Conservation (phyloP, 2,888 invertebrate species). For the Mactromeris polynyma region DNA sequence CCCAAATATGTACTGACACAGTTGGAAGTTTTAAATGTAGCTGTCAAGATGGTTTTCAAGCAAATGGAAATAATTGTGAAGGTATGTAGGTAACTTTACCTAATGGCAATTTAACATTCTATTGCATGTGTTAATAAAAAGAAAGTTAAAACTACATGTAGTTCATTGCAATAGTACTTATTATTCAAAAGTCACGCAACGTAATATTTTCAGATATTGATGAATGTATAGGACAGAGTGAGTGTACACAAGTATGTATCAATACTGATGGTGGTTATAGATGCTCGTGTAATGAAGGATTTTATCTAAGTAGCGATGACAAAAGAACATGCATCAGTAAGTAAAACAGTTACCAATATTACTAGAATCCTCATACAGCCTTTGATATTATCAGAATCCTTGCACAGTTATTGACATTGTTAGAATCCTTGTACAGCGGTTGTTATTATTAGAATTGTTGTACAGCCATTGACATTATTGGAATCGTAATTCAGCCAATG, state of each 20-base stretch:
- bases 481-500: no score
- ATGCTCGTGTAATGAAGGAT: slow-evolving; percentile 38
- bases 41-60: slow-evolving; percentile 57
- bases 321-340: slow-evolving; percentile 42
- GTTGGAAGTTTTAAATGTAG: slow-evolving; percentile 58
- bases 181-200: no score
- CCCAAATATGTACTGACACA: slow-evolving; percentile 55
- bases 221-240: slow-evolving; percentile 17
- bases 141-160: no score
- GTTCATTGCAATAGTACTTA: no score
- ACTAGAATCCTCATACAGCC: no score
- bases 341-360: not conserved
- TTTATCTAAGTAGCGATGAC: not conserved
- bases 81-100: not conserved
- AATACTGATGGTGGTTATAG: slow-evolving; percentile 29
- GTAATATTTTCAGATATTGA: slow-evolving; percentile 26
- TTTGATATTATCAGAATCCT: no score
- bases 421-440: no score
- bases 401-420: no score
- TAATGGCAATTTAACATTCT: no score
- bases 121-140: no score
- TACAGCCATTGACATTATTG: no score
- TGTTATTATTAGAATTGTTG: no score
- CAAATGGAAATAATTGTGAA: not conserved
- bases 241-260: slow-evolving; percentile 21